Evolutionary conservation across 1,140 invertebrate genomes (phyloP).

Genomic region (Hypsibius dujardini): DNA sequence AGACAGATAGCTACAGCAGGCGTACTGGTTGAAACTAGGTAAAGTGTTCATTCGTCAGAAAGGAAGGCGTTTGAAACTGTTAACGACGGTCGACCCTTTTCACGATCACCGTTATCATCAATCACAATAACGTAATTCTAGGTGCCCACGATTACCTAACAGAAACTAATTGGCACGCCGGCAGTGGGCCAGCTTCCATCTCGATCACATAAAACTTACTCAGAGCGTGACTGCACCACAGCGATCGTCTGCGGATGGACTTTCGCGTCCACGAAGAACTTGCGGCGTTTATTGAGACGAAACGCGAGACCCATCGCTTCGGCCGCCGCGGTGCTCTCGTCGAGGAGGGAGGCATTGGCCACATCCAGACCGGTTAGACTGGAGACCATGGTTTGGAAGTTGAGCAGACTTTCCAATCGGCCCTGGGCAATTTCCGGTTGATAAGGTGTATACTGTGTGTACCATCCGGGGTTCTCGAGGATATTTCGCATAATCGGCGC

Average conservation of each 20-base stretch:
- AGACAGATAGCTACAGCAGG: too few species aligned
- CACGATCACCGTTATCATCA: too few species aligned
- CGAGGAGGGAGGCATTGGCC: constrained; percentile 83
- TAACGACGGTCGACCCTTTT: too few species aligned
- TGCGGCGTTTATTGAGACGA: constrained; percentile 68
- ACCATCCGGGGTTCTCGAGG: constrained; percentile 98
- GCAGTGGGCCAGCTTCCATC: too few species aligned
- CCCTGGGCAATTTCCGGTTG: constrained; percentile 84
- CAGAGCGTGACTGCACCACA: constrained; percentile 68
- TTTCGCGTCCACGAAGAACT: constrained; percentile 66
- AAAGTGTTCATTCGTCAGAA: too few species aligned
- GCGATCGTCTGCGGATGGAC: constrained; percentile 86
- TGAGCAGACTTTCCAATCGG: constrained; percentile 76
- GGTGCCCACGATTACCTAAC: too few species aligned
- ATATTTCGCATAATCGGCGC: constrained; percentile 88
- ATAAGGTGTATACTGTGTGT: constrained; percentile 49
- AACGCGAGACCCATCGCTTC: constrained; percentile 66
- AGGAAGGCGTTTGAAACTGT: too few species aligned
- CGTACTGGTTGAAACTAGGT: too few species aligned
- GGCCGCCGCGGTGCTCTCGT: constrained; percentile 91
- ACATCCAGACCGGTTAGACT: constrained; percentile 85
- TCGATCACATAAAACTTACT: constrained; percentile 37
- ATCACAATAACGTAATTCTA: too few species aligned
- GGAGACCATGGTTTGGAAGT: constrained; percentile 92
- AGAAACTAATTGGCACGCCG: too few species aligned